These are phyloP conservation scores for Trialeurodes vaporariorum DNA, from an alignment of 1,140 invertebrate species.

Conservation along the genomic window DNA sequence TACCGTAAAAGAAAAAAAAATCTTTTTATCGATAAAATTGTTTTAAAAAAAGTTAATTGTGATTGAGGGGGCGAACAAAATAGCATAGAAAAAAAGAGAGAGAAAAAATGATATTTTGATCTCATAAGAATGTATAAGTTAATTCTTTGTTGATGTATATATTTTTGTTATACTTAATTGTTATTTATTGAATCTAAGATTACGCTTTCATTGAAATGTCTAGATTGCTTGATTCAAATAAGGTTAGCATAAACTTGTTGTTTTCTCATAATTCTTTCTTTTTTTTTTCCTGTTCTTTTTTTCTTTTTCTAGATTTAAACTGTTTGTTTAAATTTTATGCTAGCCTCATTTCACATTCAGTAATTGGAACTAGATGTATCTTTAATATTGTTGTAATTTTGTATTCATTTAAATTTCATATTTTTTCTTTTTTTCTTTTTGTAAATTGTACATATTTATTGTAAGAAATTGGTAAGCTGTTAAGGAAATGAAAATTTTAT, in stretches of 20 bases:
- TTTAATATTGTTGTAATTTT: conserved; percentile 1
- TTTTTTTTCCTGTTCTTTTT: background rate
- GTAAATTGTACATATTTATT: background rate
- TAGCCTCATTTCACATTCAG: background rate
- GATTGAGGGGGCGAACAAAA: no score
- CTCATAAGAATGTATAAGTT: background rate
- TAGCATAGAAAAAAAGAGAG: no score
- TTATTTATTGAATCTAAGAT: background rate
- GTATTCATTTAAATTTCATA: background rate
- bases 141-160: background rate
- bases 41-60: no score
- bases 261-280: background rate
- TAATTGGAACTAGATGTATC: background rate
- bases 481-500: background rate
- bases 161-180: background rate
- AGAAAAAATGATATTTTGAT: background rate
- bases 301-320: background rate
- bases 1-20: no score
- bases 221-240: background rate
- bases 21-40: no score
- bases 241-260: background rate
- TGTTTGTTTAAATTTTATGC: background rate
- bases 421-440: background rate
- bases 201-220: background rate
- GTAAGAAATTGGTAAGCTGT: background rate